Evolutionary conservation across 2,113 vertebrate genomes (phyloP).

Genomic region (Sisor rabdophorus): DNA sequence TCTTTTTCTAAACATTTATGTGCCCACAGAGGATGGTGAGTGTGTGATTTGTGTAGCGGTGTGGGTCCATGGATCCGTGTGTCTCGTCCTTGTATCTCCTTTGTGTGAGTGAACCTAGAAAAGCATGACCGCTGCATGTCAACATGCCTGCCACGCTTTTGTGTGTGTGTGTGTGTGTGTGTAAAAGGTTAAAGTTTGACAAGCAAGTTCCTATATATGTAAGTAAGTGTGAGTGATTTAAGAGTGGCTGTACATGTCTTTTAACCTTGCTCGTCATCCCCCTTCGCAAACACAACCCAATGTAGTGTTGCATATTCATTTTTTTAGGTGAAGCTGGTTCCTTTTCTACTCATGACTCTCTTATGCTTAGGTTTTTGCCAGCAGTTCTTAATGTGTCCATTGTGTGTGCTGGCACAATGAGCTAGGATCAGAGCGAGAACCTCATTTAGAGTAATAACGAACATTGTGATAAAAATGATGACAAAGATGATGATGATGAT

Average conservation of each 20-base stretch:
- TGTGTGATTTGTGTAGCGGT: constrained; percentile 67
- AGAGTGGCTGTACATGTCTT: constrained; percentile 52
- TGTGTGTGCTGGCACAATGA: constrained; percentile 85
- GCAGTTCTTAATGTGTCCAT: constrained; percentile 82
- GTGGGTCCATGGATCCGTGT: constrained; percentile 55
- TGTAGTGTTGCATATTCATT: constrained; percentile 75
- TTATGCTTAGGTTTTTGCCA: constrained; percentile 71
- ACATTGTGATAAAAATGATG: constrained; percentile 42
- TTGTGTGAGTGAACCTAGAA: constrained; percentile 52
- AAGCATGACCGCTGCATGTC: constrained; percentile 89
- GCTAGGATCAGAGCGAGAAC: constrained; percentile 68
- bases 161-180: constrained; percentile 56
- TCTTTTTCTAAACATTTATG: constrained; percentile 97
- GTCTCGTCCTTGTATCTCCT: constrained; percentile 58
- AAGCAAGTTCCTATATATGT: not conserved
- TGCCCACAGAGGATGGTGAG: constrained; percentile 99
- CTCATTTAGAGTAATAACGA: constrained; percentile 58
- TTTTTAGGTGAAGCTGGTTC: constrained; percentile 70
- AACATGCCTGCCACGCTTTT: constrained; percentile 79
- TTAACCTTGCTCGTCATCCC: constrained; percentile 54
- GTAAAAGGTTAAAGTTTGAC: not conserved
- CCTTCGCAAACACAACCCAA: constrained; percentile 60
- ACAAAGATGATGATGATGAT: constrained; percentile 41
- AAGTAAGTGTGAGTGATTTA: constrained; percentile 23
- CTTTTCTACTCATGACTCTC: constrained; percentile 52